Conservation (phyloP, 2,888 invertebrate genomes). For the Dioctria linearis region DNA sequence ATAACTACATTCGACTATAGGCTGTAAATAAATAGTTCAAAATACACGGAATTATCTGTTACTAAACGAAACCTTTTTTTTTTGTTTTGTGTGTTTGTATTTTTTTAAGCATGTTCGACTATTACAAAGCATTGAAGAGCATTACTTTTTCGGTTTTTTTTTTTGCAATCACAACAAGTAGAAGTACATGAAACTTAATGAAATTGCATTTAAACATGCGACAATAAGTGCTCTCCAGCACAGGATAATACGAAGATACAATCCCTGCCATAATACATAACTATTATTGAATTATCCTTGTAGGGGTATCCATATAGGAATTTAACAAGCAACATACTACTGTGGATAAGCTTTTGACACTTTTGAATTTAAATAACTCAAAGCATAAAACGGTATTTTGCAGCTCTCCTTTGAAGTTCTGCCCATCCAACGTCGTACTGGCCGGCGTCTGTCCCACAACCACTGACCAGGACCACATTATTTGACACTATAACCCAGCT, state of each 20-base stretch:
- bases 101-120: neutral
- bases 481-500: neutral
- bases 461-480: slow-evolving; percentile 33
- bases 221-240: neutral
- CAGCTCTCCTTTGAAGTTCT: neutral
- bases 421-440: neutral
- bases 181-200: slow-evolving; percentile 26
- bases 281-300: slow-evolving; percentile 9
- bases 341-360: slow-evolving; percentile 40
- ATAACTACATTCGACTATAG: no score
- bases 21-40: no score
- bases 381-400: slow-evolving; percentile 20
- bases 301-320: neutral
- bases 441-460: neutral
- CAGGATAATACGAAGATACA: neutral
- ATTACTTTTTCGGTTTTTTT: neutral
- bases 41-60: no score
- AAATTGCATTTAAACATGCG: slow-evolving; percentile 37
- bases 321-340: slow-evolving; percentile 4
- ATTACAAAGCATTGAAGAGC: neutral
- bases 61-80: neutral
- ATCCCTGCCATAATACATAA: neutral
- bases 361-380: slow-evolving; percentile 46
- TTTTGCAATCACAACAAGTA: slow-evolving; percentile 23
- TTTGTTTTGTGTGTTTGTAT: neutral